Base-by-base conservation (phyloP, 2,113 vertebrate species). In the Hippoglossus stenolepis region DNA sequence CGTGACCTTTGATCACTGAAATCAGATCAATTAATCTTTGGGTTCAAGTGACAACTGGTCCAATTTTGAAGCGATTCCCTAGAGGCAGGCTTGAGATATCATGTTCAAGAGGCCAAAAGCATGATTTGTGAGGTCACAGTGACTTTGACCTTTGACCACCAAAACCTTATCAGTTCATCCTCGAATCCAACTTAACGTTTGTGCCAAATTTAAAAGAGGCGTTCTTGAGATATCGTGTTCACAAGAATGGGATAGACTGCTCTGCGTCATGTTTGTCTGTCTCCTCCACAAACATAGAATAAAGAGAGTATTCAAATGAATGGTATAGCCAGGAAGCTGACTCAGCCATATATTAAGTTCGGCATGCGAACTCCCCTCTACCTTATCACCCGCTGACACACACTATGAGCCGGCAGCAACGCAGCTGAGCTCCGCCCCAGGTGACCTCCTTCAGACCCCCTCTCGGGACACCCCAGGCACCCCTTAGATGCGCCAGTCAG, bases 401-500 rank as follows among this genome's bases (percentile, higher is more conserved):
- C 78, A 49, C 43, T 20, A 49, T 10, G 60, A 77, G 79, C 84
- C 80, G 40, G 84, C 70, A 82, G 85, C 71, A 18, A 56, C n/a
- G 10, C 87, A 84, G 77, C 84, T 83, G 76, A 76, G 73, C 82
- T 64, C 77, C 35, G 18, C 63, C 80, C 75, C 70, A 5, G 64
- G 74, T 75, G 79, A 83, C 63, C 82, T 62, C 53, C 35, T 17
- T 5, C 26, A 13, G 5, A 17, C n/a, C 45, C 49, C 51, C 58
- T 54, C 7, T 18, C 64, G 18, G 40, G 58, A 31, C 26, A 57
- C 65, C 65, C 45, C 60, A 28, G 63, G 60, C 63, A 1, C 28
- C 61, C 59, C 66, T 51, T 6, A 0, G 70, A 72, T 70, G 20
- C 45, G 72, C 54, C 69, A 35, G 69, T 79, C 69, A 75, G 73